Percentiles rank a stretch among this genome's conserved stretches.
phyloP scores from a whole-genome alignment of 2,113 vertebrate species.

The Pimephales promelas region DNA sequence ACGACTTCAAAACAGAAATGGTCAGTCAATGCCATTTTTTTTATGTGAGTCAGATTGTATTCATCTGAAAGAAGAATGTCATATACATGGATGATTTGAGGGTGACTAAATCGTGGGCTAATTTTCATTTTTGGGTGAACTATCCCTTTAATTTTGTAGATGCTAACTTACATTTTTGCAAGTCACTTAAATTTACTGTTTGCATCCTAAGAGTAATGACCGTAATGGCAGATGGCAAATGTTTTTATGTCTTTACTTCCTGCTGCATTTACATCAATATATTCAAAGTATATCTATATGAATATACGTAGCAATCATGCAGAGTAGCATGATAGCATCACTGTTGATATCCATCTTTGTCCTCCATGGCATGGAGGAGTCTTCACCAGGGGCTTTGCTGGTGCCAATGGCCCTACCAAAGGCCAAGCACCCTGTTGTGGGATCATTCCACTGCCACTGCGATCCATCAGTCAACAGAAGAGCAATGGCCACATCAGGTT shows the following conservation, averaged over 20 bases:
- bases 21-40: no score
- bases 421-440: neutral
- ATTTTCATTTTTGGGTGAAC: no score
- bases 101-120: no score
- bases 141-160: no score
- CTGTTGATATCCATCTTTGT: conserved; percentile 3
- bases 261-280: neutral
- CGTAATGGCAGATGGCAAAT: neutral
- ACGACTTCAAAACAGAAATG: no score
- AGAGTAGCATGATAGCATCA: neutral
- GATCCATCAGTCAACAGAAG: conserved; percentile 35
- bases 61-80: no score
- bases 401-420: conserved; percentile 9
- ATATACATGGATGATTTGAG: no score
- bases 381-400: neutral
- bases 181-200: neutral
- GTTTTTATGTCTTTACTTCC: neutral
- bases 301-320: neutral
- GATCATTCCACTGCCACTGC: conserved; percentile 13
- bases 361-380: neutral
- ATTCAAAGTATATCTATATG: neutral
- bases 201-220: neutral
- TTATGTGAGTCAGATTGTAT: no score
- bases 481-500: conserved; percentile 34
- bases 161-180: neutral